Conservation (phyloP, 2,113 vertebrate species). For the Dryoscopus gambensis region DNA sequence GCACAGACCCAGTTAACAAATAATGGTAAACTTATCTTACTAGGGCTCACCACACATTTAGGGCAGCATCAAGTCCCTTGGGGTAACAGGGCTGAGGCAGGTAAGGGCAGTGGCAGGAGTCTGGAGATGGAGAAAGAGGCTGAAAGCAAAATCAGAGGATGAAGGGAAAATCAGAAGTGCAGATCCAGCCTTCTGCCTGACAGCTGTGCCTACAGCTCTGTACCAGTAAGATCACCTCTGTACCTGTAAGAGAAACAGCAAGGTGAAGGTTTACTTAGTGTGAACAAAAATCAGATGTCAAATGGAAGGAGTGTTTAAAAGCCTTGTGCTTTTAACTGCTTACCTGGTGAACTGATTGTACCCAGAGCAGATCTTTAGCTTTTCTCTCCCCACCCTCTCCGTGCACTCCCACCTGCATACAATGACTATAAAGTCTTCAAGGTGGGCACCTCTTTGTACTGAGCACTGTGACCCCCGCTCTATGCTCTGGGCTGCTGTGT, state of each 20-base stretch:
- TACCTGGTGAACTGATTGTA: neutral
- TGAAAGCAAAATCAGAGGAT: neutral
- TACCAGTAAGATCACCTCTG: neutral
- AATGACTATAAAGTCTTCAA: neutral
- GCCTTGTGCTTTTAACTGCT: neutral
- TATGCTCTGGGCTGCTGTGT: neutral
- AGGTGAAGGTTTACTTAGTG: neutral
- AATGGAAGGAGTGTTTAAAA: neutral
- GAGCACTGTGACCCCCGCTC: neutral
- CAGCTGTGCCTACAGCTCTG: neutral
- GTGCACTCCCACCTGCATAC: neutral
- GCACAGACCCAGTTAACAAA: neutral
- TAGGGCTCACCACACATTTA: neutral
- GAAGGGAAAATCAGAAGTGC: neutral
- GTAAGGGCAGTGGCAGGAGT: neutral
- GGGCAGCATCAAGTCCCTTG: neutral
- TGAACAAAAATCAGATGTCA: neutral
- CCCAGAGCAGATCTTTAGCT: neutral
- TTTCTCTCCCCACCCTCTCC: neutral
- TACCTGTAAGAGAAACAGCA: neutral
- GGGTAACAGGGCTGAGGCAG: neutral
- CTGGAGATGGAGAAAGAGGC: neutral
- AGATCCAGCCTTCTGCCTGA: neutral
- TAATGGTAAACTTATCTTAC: neutral
- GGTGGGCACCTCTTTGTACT: neutral